Conservation (phyloP, 2,888 invertebrate species). For the Rotaria sp. region DNA sequence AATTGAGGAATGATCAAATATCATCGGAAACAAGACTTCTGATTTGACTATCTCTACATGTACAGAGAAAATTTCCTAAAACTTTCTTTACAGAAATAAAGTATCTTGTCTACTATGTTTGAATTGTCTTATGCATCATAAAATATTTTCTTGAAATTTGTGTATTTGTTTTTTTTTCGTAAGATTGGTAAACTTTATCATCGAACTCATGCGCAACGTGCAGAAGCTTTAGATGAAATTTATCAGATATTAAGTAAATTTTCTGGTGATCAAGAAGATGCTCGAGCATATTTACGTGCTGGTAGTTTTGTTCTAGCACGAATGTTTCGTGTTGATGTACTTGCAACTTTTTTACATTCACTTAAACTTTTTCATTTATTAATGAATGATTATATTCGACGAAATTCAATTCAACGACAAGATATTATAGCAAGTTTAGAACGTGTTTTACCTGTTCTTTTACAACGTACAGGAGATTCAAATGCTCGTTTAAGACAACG, state of each 20-base stretch:
- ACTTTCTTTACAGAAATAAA: too few relatives aligned
- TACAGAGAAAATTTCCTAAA: too few relatives aligned
- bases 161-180: not conserved
- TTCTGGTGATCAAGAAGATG: constrained; percentile 48
- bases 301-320: constrained; percentile 50
- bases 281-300: constrained; percentile 48
- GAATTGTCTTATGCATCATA: too few relatives aligned
- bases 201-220: constrained; percentile 53
- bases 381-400: constrained; percentile 41
- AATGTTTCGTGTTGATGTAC: constrained; percentile 51
- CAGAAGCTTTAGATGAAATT: constrained; percentile 51
- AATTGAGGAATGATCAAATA: too few relatives aligned
- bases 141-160: too few relatives aligned
- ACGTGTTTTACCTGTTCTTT: constrained; percentile 48
- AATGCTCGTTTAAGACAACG: constrained; percentile 49
- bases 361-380: constrained; percentile 41
- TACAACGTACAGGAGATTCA: constrained; percentile 53
- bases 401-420: constrained; percentile 46
- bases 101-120: too few relatives aligned
- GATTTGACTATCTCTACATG: too few relatives aligned
- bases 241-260: constrained; percentile 49
- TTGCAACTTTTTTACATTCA: constrained; percentile 40
- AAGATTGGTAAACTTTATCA: constrained; percentile 55
- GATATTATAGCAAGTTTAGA: constrained; percentile 50
- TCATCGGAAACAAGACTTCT: too few relatives aligned